Evolutionary conservation across 2,888 invertebrate genomes (phyloP), one percentile per base, ranked within the genome.

Genomic region (Chrysolina oricalcia): DNA sequence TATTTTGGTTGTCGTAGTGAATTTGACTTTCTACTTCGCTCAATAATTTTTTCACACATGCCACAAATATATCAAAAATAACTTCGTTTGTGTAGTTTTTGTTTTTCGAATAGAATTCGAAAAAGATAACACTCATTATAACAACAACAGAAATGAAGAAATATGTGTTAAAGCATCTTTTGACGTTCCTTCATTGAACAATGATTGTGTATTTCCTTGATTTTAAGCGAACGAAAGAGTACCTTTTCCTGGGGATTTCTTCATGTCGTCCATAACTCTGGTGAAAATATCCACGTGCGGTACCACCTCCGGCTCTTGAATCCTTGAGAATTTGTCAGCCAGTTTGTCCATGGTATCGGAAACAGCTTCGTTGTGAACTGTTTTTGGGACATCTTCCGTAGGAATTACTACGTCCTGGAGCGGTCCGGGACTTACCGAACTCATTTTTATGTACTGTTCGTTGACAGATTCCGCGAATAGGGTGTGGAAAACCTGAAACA

Each of bases 401-500:
- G 88, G 88, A 17, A 88, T 83, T 0, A 88, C 86, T 0, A 88
- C 83, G 70, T 88, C 88, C 68, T 87, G 85, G 17, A 88, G 72
- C 8, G 87, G 87, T n/a, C 85, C 85, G 3, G 86, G 86, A 1
- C 86, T 86, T 11, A 86, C 86, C 1, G 88, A 86, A 80, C 86
- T 87, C 64, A 84, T 72, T 13, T 80, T 74, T 9, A 84, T 77
- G 17, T 74, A 78, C 23, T 80, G 72, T 48, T 83, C 81, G 50
- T 81, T 80, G 0, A 75, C 66, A 17, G 79, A 53, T 73, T 83
- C 83, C 48, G 78, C 66, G 72, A 88, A 88, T 5, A 89, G 78
- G 27, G 85, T 83, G 65, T 87, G 85, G 77, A 87, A 88, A 21
- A 87, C 78, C 59, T 59, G 35, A 6, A 59, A 59, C 17, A 9